These are phyloP conservation scores for Zygaena filipendulae DNA, from an alignment of 2,888 invertebrate genomes.

Conservation along the genomic window DNA sequence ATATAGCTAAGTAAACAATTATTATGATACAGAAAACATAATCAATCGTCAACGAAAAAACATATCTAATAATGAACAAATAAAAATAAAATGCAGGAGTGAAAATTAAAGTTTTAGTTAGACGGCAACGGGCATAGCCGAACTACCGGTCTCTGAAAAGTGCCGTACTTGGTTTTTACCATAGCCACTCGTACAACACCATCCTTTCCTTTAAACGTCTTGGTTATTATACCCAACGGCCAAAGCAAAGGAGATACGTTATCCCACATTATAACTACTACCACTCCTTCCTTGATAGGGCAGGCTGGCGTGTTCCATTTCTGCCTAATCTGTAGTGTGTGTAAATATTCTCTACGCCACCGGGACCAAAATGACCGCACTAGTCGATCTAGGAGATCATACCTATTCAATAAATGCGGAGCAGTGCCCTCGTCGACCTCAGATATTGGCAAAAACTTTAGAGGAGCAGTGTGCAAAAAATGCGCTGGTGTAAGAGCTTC, in stretches of 20 bases:
- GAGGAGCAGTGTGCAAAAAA: slow-evolving; percentile 1
- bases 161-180: neutral
- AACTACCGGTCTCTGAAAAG: too few species aligned
- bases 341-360: slow-evolving; percentile 8
- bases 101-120: too few species aligned
- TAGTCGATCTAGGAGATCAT: slow-evolving; percentile 9
- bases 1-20: too few species aligned
- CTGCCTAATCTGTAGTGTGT: slow-evolving; percentile 6
- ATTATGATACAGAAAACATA: too few species aligned
- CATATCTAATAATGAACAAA: too few species aligned
- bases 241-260: slow-evolving; percentile 3
- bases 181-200: slow-evolving; percentile 2
- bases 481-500: slow-evolving; percentile 1
- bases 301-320: slow-evolving; percentile 6
- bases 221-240: slow-evolving; percentile 2
- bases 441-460: neutral
- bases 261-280: slow-evolving; percentile 1
- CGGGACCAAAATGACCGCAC: slow-evolving; percentile 9
- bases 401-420: slow-evolving; percentile 1
- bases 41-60: too few species aligned
- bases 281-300: neutral
- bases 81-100: too few species aligned
- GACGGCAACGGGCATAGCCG: too few species aligned
- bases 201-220: slow-evolving; percentile 3
- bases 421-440: neutral